A percentile compares a stretch with the other conserved stretches of the same genome.
Conservation (phyloP, 2,113 vertebrate species). For the Melierax canorus region DNA sequence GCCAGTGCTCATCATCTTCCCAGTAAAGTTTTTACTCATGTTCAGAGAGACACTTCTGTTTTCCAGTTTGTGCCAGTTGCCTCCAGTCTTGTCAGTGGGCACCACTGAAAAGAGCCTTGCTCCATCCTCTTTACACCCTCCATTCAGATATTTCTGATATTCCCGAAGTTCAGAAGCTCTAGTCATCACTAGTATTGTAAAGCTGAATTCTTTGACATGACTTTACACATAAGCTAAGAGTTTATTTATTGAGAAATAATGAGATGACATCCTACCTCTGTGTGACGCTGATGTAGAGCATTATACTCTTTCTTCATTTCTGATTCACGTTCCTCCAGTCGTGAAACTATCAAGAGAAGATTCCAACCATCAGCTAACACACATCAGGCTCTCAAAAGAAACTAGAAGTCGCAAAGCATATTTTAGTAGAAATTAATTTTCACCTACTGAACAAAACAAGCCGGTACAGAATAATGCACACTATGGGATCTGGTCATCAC, state of each 20-base stretch:
- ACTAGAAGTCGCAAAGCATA: background rate
- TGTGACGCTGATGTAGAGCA: conserved; percentile 94
- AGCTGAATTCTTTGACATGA: background rate
- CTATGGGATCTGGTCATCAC: background rate
- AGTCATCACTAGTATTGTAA: background rate
- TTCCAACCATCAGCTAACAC: background rate
- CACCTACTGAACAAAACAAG: background rate
- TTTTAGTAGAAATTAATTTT: background rate
- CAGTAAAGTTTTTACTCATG: background rate
- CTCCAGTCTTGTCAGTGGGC: background rate
- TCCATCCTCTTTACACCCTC: background rate
- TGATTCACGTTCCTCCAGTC: conserved; percentile 92
- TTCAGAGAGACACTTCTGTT: background rate
- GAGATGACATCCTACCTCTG: conserved; percentile 79
- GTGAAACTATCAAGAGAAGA: conserved; percentile 80
- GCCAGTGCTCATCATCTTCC: background rate
- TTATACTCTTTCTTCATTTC: conserved; percentile 99
- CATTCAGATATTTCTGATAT: background rate
- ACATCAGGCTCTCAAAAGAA: background rate
- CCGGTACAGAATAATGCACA: background rate
- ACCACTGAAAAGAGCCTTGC: background rate
- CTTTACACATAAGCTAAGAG: background rate
- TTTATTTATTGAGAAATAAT: background rate
- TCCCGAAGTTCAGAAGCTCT: background rate
- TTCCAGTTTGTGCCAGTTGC: background rate